Evolutionary conservation across 2,888 invertebrate genomes (phyloP), one percentile per base, ranked within the genome.

Genomic region (Mayetiola destructor): DNA sequence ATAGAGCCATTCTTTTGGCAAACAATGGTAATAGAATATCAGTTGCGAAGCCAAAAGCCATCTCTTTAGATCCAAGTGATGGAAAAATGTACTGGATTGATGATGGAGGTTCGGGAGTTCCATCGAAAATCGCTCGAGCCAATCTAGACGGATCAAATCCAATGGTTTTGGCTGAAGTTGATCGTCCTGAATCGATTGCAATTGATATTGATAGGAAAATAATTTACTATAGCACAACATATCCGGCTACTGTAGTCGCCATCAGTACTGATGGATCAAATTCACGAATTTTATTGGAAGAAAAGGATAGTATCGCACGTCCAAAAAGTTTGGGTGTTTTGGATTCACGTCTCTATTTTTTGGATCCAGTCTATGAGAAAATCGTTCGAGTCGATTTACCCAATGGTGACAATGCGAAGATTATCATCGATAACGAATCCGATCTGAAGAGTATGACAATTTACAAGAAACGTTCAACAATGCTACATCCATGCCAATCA

Each of bases 41-140:
- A 0, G 89, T 96, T 1, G 88, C 92, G 0, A 84, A 83, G 63
- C 97, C 97, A 0, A 85, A 81, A 64, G 81, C 88, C 0, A 80
- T 99, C 59, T 89, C 87, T 58, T 75, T 99, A 32, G 93, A 97
- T 74, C 94, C 97, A 0, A 80, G 81, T n/a, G 88, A 89, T 64
- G 97, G 97, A 30, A 85, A 87, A 73, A 73, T 95, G 29, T 99
- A 91, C 74, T 99, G 97, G 97, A 80, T 94, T 10, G 99, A 99
- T 67, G 88, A 90, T 62, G 97, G 97, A 10, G 93, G 92, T 9
- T 84, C 77, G 60, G 91, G 90, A 2, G 88, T 93, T 0, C 88
- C 90, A 0, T 78, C 85, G 0, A 96, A 96, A 72, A 84, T 97
- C 30, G 89, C 82, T 0, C 85, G 84, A 64, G 91, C 90, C 0